These are phyloP conservation scores for Microctonus hyperodae DNA, from an alignment of 2,888 invertebrate genomes.

Conservation along the genomic window DNA sequence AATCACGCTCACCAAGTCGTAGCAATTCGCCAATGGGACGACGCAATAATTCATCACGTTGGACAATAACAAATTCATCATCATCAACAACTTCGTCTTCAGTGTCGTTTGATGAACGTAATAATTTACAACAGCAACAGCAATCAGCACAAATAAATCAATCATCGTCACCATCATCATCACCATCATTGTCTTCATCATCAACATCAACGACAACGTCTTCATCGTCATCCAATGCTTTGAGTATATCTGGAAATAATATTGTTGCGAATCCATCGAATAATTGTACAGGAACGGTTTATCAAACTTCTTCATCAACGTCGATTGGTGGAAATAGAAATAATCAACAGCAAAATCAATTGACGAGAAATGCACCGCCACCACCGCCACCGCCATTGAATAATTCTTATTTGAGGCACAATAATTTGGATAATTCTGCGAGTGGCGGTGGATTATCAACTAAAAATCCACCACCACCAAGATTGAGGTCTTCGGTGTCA, in stretches of 20 bases:
- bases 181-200: no score
- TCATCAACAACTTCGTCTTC: conserved; percentile 21
- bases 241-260: conserved; percentile 53
- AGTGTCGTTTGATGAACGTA: conserved; percentile 33
- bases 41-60: conserved; percentile 59
- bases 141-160: conserved; percentile 45
- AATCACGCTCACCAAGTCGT: conserved; percentile 67
- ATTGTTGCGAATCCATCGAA: conserved; percentile 54
- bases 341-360: conserved; percentile 40
- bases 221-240: conserved; percentile 50
- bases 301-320: conserved; percentile 48
- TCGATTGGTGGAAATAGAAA: conserved; percentile 45
- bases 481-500: conserved; percentile 53
- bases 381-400: conserved; percentile 47
- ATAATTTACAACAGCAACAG: background rate
- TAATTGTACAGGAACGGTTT: conserved; percentile 52
- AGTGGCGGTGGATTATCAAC: conserved; percentile 35
- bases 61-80: no score
- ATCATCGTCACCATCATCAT: no score
- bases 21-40: conserved; percentile 58
- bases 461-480: conserved; percentile 54
- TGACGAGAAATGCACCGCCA: conserved; percentile 41
- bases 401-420: conserved; percentile 50
- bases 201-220: no score
- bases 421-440: conserved; percentile 48